phyloP scores from a whole-genome alignment of 2,797 vertebrate genomes.

The Hybognathus amarus region DNA sequence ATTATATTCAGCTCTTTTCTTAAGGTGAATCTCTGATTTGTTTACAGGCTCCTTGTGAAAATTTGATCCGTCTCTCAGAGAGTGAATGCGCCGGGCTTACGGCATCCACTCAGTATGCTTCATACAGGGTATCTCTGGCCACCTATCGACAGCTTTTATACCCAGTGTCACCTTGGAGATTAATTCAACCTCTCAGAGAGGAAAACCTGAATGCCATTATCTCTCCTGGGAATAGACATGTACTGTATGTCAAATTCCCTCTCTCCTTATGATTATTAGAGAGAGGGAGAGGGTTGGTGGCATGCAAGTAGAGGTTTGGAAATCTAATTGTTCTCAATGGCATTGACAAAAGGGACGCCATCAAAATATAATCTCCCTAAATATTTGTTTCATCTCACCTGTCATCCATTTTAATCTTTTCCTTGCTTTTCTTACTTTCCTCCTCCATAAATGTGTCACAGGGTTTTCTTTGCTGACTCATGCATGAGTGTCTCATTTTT shows the following conservation, averaged over 20 bases:
- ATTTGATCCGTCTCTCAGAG: slow-evolving; percentile 72
- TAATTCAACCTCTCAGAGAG: slow-evolving; percentile 70
- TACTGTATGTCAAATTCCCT: slow-evolving; percentile 71
- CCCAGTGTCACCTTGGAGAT: slow-evolving; percentile 80
- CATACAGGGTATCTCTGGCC: slow-evolving; percentile 70
- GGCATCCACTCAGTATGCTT: slow-evolving; percentile 76
- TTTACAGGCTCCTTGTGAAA: slow-evolving; percentile 74
- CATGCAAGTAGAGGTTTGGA: slow-evolving; percentile 22
- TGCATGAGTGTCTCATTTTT: neutral
- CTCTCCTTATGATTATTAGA: slow-evolving; percentile 43
- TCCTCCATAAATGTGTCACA: neutral
- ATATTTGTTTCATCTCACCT: slow-evolving; percentile 80
- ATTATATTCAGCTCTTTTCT: slow-evolving; percentile 25
- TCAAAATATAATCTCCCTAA: slow-evolving; percentile 81
- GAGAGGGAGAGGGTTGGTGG: neutral
- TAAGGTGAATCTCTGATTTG: slow-evolving; percentile 58
- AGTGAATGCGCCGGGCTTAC: slow-evolving; percentile 64
- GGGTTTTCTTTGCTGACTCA: slow-evolving; percentile 20
- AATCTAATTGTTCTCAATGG: slow-evolving; percentile 71
- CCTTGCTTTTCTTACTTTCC: neutral
- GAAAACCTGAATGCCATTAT: slow-evolving; percentile 73
- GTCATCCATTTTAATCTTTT: slow-evolving; percentile 73
- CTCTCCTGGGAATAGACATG: slow-evolving; percentile 61
- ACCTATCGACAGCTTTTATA: slow-evolving; percentile 80
- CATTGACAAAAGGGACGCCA: slow-evolving; percentile 77